Base-by-base conservation (phyloP, 2,113 vertebrate species). In the Oryzias melastigma region DNA sequence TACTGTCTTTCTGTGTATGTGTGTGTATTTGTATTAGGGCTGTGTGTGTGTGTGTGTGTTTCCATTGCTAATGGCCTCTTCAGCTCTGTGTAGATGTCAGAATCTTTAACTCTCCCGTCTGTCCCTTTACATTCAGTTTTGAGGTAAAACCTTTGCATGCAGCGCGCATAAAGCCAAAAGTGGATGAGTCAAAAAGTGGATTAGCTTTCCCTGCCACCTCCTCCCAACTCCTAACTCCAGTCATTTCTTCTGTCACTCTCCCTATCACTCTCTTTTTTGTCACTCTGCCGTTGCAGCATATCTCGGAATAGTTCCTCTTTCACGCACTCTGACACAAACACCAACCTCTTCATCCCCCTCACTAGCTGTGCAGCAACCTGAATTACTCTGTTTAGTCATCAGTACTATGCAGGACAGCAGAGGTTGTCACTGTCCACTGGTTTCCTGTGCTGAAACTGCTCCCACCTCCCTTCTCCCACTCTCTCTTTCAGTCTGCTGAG, bases 371-470 rank as follows among this genome's bases (percentile, higher is more conserved):
- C 68, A 87, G 68, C 85, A 84, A 78, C 64, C 69, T 81, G 81
- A 79, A 80, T 77, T 68, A 81, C 62, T 78, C 29, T 78, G 80
- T 89, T 78, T 83, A 86, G 83, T 86, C 85, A 83, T 83, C 83
- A 78, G 60, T 68, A 25, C 63, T 51, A 44, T 57, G 60, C 65
- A 47, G 70, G 73, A 61, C 73, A 72, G 73, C 73, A 76, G 69
- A 74, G 58, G 56, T 69, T 78, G 80, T 73, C 57, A 49, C 78
- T 82, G 77, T 79, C 68, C 71, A 7, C 71, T 58, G 53, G 59
- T 58, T 59, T 65, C 46, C 0, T 5, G 77, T 81, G 46, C 73
- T 85, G 78, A 84, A 77, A 60, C 53, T 45, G 1, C 62, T 7
- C 51, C 47, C 68, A 22, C 22, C 22, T 22, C 46, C 25, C 44